These are phyloP conservation scores for Planococcus citri DNA, from an alignment of 1,140 invertebrate genomes.

Conservation along the genomic window DNA sequence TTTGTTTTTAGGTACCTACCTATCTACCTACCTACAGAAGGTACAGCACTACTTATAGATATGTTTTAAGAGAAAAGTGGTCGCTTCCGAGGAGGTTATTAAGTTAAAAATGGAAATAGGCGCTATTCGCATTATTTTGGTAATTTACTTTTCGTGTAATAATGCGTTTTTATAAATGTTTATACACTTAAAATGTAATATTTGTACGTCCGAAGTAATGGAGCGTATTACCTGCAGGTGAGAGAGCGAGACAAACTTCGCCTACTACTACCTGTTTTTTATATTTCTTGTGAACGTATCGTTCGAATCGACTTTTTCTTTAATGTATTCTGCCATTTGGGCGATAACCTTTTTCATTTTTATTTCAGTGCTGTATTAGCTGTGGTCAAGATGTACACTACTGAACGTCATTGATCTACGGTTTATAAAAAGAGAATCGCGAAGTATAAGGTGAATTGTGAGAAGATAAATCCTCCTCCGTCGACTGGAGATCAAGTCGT, in stretches of 20 bases:
- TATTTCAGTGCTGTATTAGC: too few species aligned
- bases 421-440: too few species aligned
- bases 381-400: too few species aligned
- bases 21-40: too few species aligned
- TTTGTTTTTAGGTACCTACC: too few species aligned
- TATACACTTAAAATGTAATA: not conserved
- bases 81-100: not conserved
- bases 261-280: not conserved
- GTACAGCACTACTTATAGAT: too few species aligned
- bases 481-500: too few species aligned
- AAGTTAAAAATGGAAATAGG: not conserved
- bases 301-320: not conserved
- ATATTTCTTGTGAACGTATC: not conserved
- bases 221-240: not conserved
- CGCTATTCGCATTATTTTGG: not conserved
- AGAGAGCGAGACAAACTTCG: too few species aligned
- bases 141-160: slow-evolving; percentile 8
- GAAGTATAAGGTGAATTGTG: too few species aligned
- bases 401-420: too few species aligned
- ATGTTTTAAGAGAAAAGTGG: not conserved
- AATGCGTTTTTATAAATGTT: slow-evolving; percentile 3
- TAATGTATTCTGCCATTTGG: not conserved
- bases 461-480: too few species aligned
- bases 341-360: too few species aligned
- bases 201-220: not conserved